Evolutionary conservation across 1,140 invertebrate genomes (phyloP).

Genomic region (Goniozus legneri): DNA sequence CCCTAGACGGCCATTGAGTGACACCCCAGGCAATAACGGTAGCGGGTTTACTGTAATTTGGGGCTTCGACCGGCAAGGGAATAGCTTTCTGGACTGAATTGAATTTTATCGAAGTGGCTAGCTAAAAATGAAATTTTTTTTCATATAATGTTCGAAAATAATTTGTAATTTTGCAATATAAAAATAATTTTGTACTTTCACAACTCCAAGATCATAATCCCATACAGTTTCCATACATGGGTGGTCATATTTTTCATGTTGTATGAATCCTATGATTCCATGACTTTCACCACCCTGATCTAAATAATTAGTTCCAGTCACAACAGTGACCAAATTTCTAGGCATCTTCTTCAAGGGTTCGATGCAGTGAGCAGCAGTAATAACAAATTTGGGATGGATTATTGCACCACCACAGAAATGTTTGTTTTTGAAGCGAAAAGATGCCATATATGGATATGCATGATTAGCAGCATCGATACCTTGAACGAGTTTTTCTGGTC

Average conservation of each 20-base stretch:
- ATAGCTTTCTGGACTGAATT: neutral
- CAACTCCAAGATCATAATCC: slow-evolving; percentile 9
- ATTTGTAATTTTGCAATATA: too few relatives aligned
- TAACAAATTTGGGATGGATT: slow-evolving; percentile 6
- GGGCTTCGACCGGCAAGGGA: neutral
- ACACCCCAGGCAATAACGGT: slow-evolving; percentile 14
- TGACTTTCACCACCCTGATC: slow-evolving; percentile 1
- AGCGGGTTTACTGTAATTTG: neutral
- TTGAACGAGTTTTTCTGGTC: neutral
- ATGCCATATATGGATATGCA: slow-evolving; percentile 21
- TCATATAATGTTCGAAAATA: too few relatives aligned
- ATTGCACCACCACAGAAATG: slow-evolving; percentile 19
- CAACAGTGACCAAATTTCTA: neutral
- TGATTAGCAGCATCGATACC: neutral
- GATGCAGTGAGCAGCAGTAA: slow-evolving; percentile 24
- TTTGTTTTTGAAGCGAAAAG: neutral
- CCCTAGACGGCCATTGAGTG: neutral
- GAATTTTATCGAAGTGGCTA: slow-evolving; percentile 2
- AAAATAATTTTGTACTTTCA: slow-evolving; percentile 13
- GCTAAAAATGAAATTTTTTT: slow-evolving; percentile 5
- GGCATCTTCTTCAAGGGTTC: neutral
- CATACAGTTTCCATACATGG: neutral
- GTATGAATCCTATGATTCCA: neutral
- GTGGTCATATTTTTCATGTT: neutral
- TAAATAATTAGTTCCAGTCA: slow-evolving; percentile 5